A percentile compares a stretch with the other conserved stretches of the same genome.
phyloP scores from a whole-genome alignment of 2,113 vertebrate genomes.

The Blennius ocellaris region DNA sequence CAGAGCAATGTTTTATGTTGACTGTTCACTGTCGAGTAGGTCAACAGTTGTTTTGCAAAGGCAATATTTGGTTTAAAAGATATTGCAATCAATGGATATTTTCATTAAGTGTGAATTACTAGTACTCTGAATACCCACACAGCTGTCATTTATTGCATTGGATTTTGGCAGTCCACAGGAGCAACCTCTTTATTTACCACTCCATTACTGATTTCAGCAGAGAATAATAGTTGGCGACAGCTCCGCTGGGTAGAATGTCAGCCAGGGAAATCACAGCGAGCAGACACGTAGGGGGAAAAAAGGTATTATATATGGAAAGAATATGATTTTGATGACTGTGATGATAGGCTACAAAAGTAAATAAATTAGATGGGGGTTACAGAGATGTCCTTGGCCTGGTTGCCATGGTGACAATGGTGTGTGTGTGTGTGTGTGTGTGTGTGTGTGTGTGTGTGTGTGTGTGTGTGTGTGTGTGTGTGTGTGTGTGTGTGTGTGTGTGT shows the following conservation, averaged over 20 bases:
- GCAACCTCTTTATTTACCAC: conserved; percentile 42
- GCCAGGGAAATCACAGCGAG: conserved; percentile 19
- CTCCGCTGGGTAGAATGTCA: conserved; percentile 30
- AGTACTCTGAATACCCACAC: background rate
- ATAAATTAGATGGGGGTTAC: conserved; percentile 59
- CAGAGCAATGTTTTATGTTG: background rate
- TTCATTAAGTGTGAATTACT: conserved; percentile 2
- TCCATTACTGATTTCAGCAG: conserved; percentile 36
- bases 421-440: conserved; percentile 25
- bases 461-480: conserved; percentile 14
- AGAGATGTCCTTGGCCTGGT: conserved; percentile 64
- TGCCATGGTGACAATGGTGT: conserved; percentile 64
- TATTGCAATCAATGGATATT: conserved; percentile 10
- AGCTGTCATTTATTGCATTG: conserved; percentile 5
- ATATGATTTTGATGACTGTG: conserved; percentile 62
- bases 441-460: no score
- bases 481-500: background rate
- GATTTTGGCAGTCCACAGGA: conserved; percentile 7
- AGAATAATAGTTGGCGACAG: conserved; percentile 40
- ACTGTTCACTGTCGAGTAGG: background rate
- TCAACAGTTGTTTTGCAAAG: conserved; percentile 15
- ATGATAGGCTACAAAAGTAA: conserved; percentile 61
- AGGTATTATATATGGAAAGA: conserved; percentile 53
- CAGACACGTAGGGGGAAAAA: conserved; percentile 20
- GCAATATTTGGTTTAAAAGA: background rate